Conservation (phyloP, 2,113 vertebrate species). For the Macquaria ambigua region DNA sequence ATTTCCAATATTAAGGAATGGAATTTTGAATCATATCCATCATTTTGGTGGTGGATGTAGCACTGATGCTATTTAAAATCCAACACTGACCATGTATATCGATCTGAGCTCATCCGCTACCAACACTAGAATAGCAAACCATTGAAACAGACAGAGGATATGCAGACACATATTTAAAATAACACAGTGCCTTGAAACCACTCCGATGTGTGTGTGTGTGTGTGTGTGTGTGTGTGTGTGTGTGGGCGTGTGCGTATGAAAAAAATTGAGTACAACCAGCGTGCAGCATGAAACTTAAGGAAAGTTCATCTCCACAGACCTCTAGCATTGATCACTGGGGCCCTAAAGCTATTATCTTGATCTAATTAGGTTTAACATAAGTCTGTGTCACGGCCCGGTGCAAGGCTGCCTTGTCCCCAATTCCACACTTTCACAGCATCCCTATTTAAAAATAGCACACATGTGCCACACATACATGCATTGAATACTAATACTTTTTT, state of each 20-base stretch:
- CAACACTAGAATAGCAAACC: neutral
- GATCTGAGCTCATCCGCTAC: neutral
- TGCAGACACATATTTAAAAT: slow-evolving; percentile 17
- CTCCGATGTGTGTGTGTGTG: slow-evolving; percentile 5
- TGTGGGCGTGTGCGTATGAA: slow-evolving; percentile 16
- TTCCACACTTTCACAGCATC: slow-evolving; percentile 83
- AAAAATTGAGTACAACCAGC: slow-evolving; percentile 56
- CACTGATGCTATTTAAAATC: slow-evolving; percentile 23
- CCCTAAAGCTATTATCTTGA: slow-evolving; percentile 89
- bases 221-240: slow-evolving; percentile 30
- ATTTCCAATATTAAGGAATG: slow-evolving; percentile 13
- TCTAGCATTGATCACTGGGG: slow-evolving; percentile 86
- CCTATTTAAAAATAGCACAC: slow-evolving; percentile 82
- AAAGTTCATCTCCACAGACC: slow-evolving; percentile 83
- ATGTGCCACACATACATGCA: slow-evolving; percentile 67
- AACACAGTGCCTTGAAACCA: slow-evolving; percentile 10
- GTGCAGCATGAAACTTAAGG: slow-evolving; percentile 74
- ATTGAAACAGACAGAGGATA: slow-evolving; percentile 13
- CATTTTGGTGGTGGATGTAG: neutral
- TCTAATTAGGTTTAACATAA: slow-evolving; percentile 89
- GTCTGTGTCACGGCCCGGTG: slow-evolving; percentile 86
- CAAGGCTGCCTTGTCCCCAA: slow-evolving; percentile 85
- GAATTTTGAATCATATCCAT: slow-evolving; percentile 23
- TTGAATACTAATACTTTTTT: slow-evolving; percentile 60
- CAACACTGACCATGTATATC: slow-evolving; percentile 14